phyloP scores from a whole-genome alignment of 2,113 vertebrate species.

The Carassius carassius region DNA sequence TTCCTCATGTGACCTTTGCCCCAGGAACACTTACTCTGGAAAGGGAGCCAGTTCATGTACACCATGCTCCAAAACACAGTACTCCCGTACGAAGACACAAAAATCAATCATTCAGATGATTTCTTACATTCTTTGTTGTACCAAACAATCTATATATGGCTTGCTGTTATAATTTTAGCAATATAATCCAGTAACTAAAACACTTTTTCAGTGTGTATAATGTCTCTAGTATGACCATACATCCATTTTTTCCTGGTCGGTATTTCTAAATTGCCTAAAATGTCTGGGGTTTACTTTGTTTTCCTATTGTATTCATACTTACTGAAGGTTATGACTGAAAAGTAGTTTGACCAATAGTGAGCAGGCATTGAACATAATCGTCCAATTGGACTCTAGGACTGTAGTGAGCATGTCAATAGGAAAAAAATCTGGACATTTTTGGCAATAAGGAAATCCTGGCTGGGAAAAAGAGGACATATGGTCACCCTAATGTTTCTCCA shows the following conservation, averaged over 20 bases:
- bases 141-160: neutral
- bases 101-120: neutral
- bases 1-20: slow-evolving; percentile 84
- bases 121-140: neutral
- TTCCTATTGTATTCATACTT: no score
- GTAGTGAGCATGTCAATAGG: no score
- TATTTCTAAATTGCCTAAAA: no score
- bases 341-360: no score
- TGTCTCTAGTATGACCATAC: no score
- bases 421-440: neutral
- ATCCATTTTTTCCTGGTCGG: no score
- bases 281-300: no score
- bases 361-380: no score
- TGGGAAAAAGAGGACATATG: neutral
- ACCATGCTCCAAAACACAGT: slow-evolving; percentile 81
- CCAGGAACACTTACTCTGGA: slow-evolving; percentile 86
- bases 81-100: slow-evolving; percentile 78
- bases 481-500: neutral
- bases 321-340: no score
- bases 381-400: no score
- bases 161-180: neutral
- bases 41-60: slow-evolving; percentile 91
- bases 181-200: neutral
- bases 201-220: neutral
- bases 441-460: neutral